Evolutionary conservation across 2,113 vertebrate species (phyloP).

Genomic region (Pogonocichla stellata): DNA sequence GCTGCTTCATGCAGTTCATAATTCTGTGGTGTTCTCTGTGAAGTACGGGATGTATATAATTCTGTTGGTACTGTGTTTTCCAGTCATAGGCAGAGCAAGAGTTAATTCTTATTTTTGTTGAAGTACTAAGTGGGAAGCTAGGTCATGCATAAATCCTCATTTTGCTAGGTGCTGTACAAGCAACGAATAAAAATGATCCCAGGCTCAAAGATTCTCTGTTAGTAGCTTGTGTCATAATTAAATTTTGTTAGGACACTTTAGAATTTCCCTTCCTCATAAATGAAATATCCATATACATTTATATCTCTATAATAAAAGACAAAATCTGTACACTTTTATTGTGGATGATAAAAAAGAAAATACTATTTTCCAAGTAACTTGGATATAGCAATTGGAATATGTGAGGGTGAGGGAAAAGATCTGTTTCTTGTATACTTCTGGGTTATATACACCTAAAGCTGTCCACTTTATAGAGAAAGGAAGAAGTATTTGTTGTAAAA

Average conservation of each 20-base stretch:
- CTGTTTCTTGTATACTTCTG: not conserved
- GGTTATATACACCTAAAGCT: not conserved
- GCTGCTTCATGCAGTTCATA: not conserved
- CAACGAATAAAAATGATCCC: slow-evolving; percentile 50
- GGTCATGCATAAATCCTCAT: slow-evolving; percentile 49
- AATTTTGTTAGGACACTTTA: slow-evolving; percentile 55
- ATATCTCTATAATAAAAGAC: slow-evolving; percentile 25
- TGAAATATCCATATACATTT: slow-evolving; percentile 38
- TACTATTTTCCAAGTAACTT: slow-evolving; percentile 1
- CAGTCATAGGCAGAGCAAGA: slow-evolving; percentile 8
- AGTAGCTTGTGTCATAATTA: slow-evolving; percentile 39
- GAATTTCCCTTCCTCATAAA: slow-evolving; percentile 40
- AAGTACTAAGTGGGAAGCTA: slow-evolving; percentile 29
- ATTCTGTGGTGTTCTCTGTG: not conserved
- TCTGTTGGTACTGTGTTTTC: not conserved
- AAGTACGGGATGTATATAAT: not conserved
- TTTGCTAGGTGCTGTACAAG: slow-evolving; percentile 52
- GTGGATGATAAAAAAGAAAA: slow-evolving; percentile 46
- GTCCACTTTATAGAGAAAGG: not conserved
- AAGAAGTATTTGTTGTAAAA: slow-evolving; percentile 44
- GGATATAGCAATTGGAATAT: not conserved
- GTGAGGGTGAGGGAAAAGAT: not conserved
- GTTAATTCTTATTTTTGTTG: slow-evolving; percentile 52
- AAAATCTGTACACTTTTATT: slow-evolving; percentile 53
- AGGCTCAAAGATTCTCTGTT: slow-evolving; percentile 12